phyloP scores from a whole-genome alignment of 1,140 invertebrate species.

The Macrobrachium nipponense region DNA sequence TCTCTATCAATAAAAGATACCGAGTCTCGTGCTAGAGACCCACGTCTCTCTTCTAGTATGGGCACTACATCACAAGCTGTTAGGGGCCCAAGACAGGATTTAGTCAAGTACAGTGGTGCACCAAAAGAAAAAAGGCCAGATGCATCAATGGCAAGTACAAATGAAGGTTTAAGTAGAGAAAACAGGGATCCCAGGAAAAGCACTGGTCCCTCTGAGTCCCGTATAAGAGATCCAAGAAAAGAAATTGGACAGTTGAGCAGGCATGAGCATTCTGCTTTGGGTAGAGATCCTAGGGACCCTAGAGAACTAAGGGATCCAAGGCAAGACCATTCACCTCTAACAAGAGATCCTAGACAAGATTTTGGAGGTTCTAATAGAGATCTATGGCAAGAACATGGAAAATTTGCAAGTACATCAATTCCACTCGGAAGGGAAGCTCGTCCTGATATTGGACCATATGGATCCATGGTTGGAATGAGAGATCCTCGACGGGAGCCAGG shows the following conservation, averaged over 20 bases:
- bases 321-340: conserved; percentile 25
- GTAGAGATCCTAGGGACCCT: conserved; percentile 32
- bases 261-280: conserved; percentile 23
- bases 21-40: conserved; percentile 26
- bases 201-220: not conserved
- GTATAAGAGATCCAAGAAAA: conserved; percentile 31
- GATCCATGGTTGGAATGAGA: conserved; percentile 2
- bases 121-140: conserved; percentile 32
- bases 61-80: not conserved
- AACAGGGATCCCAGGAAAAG: conserved; percentile 26
- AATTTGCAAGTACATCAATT: not conserved
- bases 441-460: not conserved
- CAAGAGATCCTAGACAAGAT: conserved; percentile 42
- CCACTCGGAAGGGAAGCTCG: conserved; percentile 26
- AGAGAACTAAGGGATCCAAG: conserved; percentile 33
- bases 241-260: not conserved
- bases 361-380: not conserved
- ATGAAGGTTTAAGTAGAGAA: conserved; percentile 10
- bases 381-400: not conserved
- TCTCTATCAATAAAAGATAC: not conserved
- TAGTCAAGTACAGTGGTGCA: too few species aligned
- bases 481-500: conserved; percentile 29
- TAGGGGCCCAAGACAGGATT: conserved; percentile 37
- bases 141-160: too few species aligned
- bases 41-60: conserved; percentile 9